These are phyloP conservation scores for Eilema caniola DNA, from an alignment of 2,888 invertebrate species.

Conservation along the genomic window DNA sequence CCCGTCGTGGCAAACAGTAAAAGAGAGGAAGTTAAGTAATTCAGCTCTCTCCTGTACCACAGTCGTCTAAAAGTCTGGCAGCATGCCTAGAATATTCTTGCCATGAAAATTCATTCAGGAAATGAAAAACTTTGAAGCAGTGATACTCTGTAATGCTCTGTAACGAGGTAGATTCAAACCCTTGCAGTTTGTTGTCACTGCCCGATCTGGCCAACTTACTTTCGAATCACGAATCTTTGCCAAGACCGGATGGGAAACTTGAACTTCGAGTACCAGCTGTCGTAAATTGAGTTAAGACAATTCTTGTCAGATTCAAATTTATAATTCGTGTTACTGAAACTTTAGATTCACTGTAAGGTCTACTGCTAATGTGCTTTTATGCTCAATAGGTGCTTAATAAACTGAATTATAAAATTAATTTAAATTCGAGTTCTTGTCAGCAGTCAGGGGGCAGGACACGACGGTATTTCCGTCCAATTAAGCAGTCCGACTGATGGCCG, in stretches of 20 bases:
- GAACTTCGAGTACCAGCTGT: slow-evolving; percentile 11
- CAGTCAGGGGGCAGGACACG: too few species aligned
- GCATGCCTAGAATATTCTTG: background rate
- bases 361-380: background rate
- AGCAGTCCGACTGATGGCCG: too few species aligned
- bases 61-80: background rate
- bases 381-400: background rate
- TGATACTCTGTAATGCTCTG: background rate
- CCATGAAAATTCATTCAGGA: background rate
- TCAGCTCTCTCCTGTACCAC: background rate
- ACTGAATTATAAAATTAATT: background rate
- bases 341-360: background rate
- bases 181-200: slow-evolving; percentile 6
- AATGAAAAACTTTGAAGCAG: slow-evolving; percentile 4
- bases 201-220: background rate
- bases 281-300: slow-evolving; percentile 14
- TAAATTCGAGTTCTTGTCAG: too few species aligned
- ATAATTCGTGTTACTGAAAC: background rate
- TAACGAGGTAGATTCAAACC: background rate
- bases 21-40: background rate
- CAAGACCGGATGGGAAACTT: slow-evolving; percentile 5
- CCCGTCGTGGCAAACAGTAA: background rate
- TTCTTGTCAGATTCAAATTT: background rate
- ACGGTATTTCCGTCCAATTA: too few species aligned
- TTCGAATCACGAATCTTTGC: slow-evolving; percentile 2